These are phyloP conservation scores for Erethizon dorsatum DNA, from an alignment of 2,797 vertebrate genomes.

Conservation along the genomic window DNA sequence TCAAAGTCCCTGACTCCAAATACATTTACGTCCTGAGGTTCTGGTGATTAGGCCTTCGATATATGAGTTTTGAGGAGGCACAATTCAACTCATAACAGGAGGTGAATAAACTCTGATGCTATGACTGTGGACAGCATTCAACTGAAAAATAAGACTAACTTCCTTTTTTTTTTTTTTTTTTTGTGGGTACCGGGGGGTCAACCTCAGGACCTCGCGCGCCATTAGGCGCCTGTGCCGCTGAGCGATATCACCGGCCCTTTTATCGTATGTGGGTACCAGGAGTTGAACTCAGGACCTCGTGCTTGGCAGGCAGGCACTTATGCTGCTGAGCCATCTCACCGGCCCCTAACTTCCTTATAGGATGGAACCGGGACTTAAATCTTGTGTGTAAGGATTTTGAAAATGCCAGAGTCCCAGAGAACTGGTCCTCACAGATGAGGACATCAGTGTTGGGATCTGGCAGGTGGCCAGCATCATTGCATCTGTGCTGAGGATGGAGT, in stretches of 20 bases:
- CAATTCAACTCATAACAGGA: background rate
- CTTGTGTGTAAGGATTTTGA: background rate
- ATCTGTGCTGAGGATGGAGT: background rate
- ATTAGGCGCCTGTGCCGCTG: too few species aligned
- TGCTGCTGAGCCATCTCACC: too few species aligned
- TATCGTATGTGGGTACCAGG: too few species aligned
- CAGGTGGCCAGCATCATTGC: fast-evolving
- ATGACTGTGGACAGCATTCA: background rate
- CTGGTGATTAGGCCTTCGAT: background rate
- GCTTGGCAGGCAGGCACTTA: too few species aligned
- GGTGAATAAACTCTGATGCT: background rate
- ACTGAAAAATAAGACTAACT: background rate
- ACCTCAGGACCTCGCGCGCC: too few species aligned
- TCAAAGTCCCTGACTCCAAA: background rate
- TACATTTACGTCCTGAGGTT: background rate
- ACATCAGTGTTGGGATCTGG: background rate
- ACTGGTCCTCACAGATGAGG: background rate
- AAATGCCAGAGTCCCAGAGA: conserved; percentile 26
- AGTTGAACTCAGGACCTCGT: too few species aligned
- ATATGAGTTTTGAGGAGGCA: background rate
- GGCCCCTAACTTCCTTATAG: background rate
- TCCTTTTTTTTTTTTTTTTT: background rate
- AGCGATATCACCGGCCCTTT: too few species aligned
- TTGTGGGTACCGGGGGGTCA: too few species aligned
- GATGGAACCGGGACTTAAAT: background rate